These are phyloP conservation scores for Typhlichthys eigenmanni DNA, from an alignment of 2,797 vertebrate genomes.

Conservation along the genomic window DNA sequence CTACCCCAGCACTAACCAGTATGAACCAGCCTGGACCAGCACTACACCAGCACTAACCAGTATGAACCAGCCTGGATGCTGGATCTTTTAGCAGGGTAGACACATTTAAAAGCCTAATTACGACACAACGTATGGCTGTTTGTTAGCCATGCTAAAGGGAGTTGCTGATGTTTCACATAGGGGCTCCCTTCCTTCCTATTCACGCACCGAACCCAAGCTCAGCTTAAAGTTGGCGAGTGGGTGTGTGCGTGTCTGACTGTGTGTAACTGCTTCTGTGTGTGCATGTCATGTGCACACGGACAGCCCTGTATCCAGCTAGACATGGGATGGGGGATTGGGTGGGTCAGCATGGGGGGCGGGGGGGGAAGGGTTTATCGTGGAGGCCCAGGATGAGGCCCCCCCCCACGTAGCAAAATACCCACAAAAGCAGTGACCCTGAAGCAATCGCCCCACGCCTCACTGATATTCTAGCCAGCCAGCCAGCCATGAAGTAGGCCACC, in stretches of 20 bases:
- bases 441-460: slow-evolving; percentile 69
- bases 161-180: slow-evolving; percentile 5
- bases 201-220: not conserved
- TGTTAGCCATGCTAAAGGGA: slow-evolving; percentile 6
- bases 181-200: not conserved
- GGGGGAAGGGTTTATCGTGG: slow-evolving; percentile 54
- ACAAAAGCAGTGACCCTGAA: slow-evolving; percentile 77
- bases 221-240: not conserved
- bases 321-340: slow-evolving; percentile 50
- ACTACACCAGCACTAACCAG: no score
- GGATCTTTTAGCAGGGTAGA: no score
- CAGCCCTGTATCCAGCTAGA: slow-evolving; percentile 44
- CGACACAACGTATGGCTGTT: not conserved
- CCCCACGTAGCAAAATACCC: slow-evolving; percentile 53
- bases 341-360: slow-evolving; percentile 40
- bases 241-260: slow-evolving; percentile 8
- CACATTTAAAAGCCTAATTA: no score
- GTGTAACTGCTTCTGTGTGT: slow-evolving; percentile 4
- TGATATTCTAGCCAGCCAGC: slow-evolving; percentile 76
- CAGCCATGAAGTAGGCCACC: slow-evolving; percentile 75
- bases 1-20: no score
- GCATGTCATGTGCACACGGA: slow-evolving; percentile 16
- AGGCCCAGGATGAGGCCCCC: slow-evolving; percentile 66
- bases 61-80: no score
- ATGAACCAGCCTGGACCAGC: no score